phyloP scores from a whole-genome alignment of 2,113 vertebrate genomes.

The Cryptotis parvus region DNA sequence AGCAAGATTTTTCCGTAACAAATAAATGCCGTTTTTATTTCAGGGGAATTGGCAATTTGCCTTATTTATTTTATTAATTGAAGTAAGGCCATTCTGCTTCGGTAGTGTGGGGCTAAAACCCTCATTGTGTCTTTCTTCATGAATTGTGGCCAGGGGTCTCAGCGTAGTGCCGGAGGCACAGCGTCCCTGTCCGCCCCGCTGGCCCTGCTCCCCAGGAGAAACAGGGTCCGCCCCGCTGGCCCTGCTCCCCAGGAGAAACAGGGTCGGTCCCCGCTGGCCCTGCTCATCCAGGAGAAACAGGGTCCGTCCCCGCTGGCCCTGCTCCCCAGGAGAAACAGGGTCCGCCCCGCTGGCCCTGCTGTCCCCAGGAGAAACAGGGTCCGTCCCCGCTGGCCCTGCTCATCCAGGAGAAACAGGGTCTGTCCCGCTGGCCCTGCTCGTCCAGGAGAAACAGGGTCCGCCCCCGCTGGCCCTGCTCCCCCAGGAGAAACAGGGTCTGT shows the following conservation, averaged over 20 bases:
- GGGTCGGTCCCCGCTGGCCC: too few relatives aligned
- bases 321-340: too few relatives aligned
- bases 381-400: not conserved
- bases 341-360: too few relatives aligned
- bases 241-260: too few relatives aligned
- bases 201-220: not conserved
- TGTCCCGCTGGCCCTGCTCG: not conserved
- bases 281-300: too few relatives aligned
- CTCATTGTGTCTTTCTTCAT: constrained; percentile 64
- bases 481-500: too few relatives aligned
- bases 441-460: not conserved
- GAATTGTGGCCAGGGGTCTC: constrained; percentile 66
- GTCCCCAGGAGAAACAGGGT: too few relatives aligned
- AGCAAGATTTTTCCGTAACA: constrained; percentile 44
- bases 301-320: too few relatives aligned
- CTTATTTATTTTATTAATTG: constrained; percentile 65
- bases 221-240: not conserved
- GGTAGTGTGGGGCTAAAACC: constrained; percentile 70
- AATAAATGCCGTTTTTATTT: constrained; percentile 55
- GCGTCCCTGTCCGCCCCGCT: constrained; percentile 31
- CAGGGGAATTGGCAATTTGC: constrained; percentile 71
- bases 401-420: too few relatives aligned
- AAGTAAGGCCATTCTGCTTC: constrained; percentile 72
- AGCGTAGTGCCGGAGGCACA: constrained; percentile 65
- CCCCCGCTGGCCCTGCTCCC: too few relatives aligned